These are phyloP conservation scores for Metaphire vulgaris DNA, from an alignment of 1,140 invertebrate species.

Conservation along the genomic window DNA sequence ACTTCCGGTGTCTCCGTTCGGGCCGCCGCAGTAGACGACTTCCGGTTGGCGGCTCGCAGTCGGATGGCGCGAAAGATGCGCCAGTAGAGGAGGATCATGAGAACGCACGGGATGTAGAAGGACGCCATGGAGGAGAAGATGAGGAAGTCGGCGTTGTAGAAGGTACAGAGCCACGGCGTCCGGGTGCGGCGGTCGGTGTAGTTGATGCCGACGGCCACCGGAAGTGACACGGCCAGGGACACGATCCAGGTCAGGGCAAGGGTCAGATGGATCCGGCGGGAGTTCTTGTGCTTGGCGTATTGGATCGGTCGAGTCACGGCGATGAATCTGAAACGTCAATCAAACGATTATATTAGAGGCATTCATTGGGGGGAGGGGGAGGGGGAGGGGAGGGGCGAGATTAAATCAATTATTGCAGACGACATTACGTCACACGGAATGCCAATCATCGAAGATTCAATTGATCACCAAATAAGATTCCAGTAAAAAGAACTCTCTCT, in stretches of 20 bases:
- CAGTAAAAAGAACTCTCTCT: too few relatives aligned
- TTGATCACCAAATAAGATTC: too few relatives aligned
- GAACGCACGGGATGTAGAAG: constrained; percentile 25
- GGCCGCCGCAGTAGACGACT: not conserved
- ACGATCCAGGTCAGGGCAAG: constrained; percentile 89
- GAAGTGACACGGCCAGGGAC: constrained; percentile 84
- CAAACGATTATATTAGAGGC: too few relatives aligned
- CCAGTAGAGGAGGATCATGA: constrained; percentile 27
- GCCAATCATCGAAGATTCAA: too few relatives aligned
- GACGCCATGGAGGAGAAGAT: constrained; percentile 27
- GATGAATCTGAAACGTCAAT: constrained; percentile 82
- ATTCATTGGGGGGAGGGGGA: too few relatives aligned
- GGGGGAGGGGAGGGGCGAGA: too few relatives aligned
- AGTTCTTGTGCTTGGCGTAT: constrained; percentile 94
- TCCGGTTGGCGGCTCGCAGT: constrained; percentile 1
- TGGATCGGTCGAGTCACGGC: constrained; percentile 94
- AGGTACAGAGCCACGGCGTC: constrained; percentile 62
- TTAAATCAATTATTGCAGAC: too few relatives aligned
- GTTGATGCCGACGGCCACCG: constrained; percentile 87
- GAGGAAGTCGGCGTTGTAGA: constrained; percentile 93
- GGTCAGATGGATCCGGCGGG: constrained; percentile 79
- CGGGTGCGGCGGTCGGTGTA: constrained; percentile 20
- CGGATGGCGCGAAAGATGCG: constrained; percentile 26
- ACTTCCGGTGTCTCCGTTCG: constrained; percentile 7
- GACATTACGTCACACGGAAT: too few relatives aligned